A percentile compares a stretch with the other conserved stretches of the same genome.
phyloP scores from a whole-genome alignment of 1,140 invertebrate species.

The roundworm (Caenorhabditis elegans) region WBcel235 BX284602.5:5830001-5830500 shows the following conservation, averaged over 20 bases:
- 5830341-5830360: background rate
- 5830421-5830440: constrained; percentile 12
- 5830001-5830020: background rate
- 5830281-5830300: background rate
- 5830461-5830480: background rate
- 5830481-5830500: background rate
- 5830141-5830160: constrained; percentile 9
- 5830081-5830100: constrained; percentile 20
- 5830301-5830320: constrained; percentile 1
- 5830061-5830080: constrained; percentile 1
- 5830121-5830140: background rate
- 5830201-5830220: constrained; percentile 1
- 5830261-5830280: background rate
- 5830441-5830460: constrained; percentile 9
- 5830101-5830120: background rate
- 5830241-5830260: background rate
- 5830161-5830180: background rate
- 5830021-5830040: constrained; percentile 4
- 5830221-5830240: background rate
- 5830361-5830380: background rate
- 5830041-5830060: constrained; percentile 17
- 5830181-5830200: constrained; percentile 26
- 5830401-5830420: background rate
- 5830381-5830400: background rate
- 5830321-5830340: background rate